Base-by-base conservation (phyloP, 2,797 vertebrate species). In the Catostomus latipinnis region DNA sequence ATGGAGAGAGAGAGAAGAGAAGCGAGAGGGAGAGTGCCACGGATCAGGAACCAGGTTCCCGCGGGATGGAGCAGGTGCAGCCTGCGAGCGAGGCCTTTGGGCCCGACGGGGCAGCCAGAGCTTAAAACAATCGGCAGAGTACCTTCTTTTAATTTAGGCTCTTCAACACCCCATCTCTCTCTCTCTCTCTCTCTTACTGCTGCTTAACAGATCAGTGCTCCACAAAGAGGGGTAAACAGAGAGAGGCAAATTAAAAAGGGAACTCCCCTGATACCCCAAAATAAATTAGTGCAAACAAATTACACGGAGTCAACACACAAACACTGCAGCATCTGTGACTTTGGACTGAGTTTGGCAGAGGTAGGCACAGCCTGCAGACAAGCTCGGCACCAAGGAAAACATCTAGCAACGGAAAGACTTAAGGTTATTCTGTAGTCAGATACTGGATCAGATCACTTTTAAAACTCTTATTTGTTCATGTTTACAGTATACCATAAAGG, bases 221-320 rank as follows among this genome's bases (percentile, higher is more conserved):
- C 96, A 96, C 96, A 97, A 97, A 98, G 95, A 96, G 96, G 93
- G 94, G 96, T 97, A 98, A 98, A 98, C 96, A 98, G 96, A 96
- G 95, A 94, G 95, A 96, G 95, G 95, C 95, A 98, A 99, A 98
- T 98, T 98, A 97, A 99, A 97, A 96, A 94, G 81, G 93, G 93
- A 97, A 96, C 95, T 98, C 97, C 97, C 97, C 93, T 92, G 97
- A 93, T 92, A 97, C 95, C 88, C 94, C 94, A 96, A 98, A 97
- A 98, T 97, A 98, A 98, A 99, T 98, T 97, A 97, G 96, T 96
- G 96, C 96, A 98, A 98, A 98, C 97, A 98, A 98, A 98, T 98
- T 97, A 98, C 96, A 95, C 95, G 93, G 95, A 98, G 96, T 99
- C 97, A 97, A 99, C 97, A 98, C 96, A 74, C 81, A 83, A 78